Evolutionary conservation across 2,113 vertebrate species (phyloP), one percentile per base, ranked within the genome.

Genomic region (Melanerpes aurifrons): DNA sequence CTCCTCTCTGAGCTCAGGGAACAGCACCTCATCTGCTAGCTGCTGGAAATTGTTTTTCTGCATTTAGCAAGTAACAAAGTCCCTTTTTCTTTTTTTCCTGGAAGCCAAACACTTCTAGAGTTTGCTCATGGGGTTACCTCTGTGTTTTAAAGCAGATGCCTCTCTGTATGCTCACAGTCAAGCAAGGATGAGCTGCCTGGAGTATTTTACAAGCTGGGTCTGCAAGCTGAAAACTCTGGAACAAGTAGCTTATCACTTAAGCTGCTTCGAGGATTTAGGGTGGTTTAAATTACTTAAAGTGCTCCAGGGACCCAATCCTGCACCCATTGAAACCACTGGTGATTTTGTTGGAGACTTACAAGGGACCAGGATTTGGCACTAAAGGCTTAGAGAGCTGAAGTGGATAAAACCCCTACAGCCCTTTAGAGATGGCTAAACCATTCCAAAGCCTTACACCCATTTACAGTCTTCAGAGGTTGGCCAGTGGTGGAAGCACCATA

Each of bases 231-330:
- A 79, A 94, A 87, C 93, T 94, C 93, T 95, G 93, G 90, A 95
- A 94, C 92, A 94, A 95, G 90, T 73, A 90, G 93, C 87, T 96
- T 96, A 95, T 90, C 90, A 67, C 57, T 86, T 96, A 96, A 96
- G 94, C 94, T 93, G 90, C 93, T 96, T 94, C 85, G 0, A 92
- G 94, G 96, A 94, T 94, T 95, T 92, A 94, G 90, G 68, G 64
- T 90, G 90, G 87, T 94, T 95, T 91, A 95, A 94, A 87, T 92
- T 92, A 92, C 93, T 95, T 95, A 80, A 94, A 95, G 93, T 95
- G 79, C 87, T 95, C 57, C 61, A 71, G 68, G 93, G 93, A 74
- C 90, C 92, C 3, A 1, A 86, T 92, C 82, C 93, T 93, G 87
- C 64, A 86, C 87, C 92, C 82, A 86, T 8, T 87, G 92, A 87